phyloP scores from a whole-genome alignment of 2,113 vertebrate species.

The Synchiropus splendidus region DNA sequence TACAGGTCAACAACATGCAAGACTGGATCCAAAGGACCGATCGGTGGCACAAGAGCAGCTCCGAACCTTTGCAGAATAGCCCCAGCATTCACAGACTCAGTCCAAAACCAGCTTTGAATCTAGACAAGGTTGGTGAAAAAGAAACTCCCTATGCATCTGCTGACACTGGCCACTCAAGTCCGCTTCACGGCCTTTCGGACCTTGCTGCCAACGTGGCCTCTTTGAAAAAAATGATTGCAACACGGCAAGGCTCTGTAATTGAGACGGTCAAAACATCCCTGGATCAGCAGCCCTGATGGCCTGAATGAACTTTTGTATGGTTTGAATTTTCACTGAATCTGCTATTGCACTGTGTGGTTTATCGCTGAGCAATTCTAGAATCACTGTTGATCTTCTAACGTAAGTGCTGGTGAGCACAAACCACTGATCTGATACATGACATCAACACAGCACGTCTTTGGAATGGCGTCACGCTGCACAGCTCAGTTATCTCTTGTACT shows the following conservation, averaged over 20 bases:
- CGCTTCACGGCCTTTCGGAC: too few relatives aligned
- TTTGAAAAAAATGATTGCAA: conserved; percentile 76
- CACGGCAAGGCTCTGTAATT: conserved; percentile 73
- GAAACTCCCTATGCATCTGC: conserved; percentile 67
- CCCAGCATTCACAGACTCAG: conserved; percentile 50
- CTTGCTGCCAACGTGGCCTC: conserved; percentile 75
- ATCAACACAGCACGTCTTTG: too few relatives aligned
- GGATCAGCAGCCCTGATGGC: conserved; percentile 53
- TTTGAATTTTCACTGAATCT: conserved; percentile 78
- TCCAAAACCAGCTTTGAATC: conserved; percentile 25
- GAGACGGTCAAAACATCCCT: conserved; percentile 72
- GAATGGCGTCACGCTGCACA: too few relatives aligned
- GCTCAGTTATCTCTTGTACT: too few relatives aligned
- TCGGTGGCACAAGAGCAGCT: conserved; percentile 75
- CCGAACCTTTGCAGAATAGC: conserved; percentile 60
- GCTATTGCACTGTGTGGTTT: conserved; percentile 80
- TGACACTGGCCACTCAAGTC: conserved; percentile 71
- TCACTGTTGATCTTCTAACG: conserved; percentile 7
- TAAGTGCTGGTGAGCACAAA: too few relatives aligned
- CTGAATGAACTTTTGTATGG: conserved; percentile 64
- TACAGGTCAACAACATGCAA: conserved; percentile 83
- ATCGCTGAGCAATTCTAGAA: conserved; percentile 22
- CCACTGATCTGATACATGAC: too few relatives aligned
- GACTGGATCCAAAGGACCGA: conserved; percentile 81
- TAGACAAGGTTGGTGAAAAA: conserved; percentile 64